These are phyloP conservation scores for Psephotus haematonotus DNA, from an alignment of 2,113 vertebrate species.

Conservation along the genomic window DNA sequence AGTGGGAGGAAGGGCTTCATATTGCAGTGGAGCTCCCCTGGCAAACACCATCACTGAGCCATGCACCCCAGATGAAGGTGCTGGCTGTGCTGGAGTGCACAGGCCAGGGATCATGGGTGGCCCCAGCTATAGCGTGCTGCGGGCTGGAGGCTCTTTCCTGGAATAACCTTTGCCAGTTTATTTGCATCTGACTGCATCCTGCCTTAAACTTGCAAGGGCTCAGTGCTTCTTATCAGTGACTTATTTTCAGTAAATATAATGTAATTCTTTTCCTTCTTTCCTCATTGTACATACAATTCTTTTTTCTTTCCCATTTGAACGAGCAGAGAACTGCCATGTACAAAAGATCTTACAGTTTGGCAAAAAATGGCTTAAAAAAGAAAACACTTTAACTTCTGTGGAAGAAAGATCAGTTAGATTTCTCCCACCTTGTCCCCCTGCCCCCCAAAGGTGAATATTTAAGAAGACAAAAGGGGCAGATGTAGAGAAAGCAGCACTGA, in stretches of 20 bases:
- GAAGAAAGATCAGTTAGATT: background rate
- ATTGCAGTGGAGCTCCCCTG: background rate
- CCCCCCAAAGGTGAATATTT: background rate
- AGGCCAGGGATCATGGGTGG: background rate
- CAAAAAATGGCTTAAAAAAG: background rate
- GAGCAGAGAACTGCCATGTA: fast-evolving
- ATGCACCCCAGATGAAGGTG: background rate
- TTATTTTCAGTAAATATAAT: background rate
- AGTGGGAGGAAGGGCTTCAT: background rate
- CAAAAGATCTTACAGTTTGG: background rate
- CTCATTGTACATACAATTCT: fast-evolving
- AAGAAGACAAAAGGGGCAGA: background rate
- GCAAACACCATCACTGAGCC: background rate
- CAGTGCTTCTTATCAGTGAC: background rate
- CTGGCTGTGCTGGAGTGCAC: background rate
- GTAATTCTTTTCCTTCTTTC: background rate
- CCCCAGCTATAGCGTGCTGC: background rate
- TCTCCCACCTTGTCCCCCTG: fast-evolving
- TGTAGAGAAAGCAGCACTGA: background rate
- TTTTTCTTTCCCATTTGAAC: background rate
- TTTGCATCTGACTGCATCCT: background rate
- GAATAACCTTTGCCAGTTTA: background rate
- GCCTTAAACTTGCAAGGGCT: background rate
- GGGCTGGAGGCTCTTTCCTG: background rate
- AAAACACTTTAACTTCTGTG: background rate